A percentile compares a stretch with the other conserved stretches of the same genome.
phyloP scores from a whole-genome alignment of 1,140 invertebrate genomes.

The Apis dorsata region DNA sequence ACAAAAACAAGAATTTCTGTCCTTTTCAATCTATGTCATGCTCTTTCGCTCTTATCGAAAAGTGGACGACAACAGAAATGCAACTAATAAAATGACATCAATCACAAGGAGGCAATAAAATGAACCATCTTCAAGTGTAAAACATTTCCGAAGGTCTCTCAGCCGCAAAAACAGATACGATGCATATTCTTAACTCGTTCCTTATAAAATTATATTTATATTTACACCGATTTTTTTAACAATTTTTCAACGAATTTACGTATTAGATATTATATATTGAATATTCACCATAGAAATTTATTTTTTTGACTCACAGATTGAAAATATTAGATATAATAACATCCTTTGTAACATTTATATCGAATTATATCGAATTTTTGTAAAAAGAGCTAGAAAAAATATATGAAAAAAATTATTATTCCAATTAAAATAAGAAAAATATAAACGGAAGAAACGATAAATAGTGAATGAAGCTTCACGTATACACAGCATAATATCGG shows the following conservation, averaged over 20 bases:
- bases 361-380: no score
- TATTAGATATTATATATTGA: no score
- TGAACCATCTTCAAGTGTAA: constrained; percentile 2
- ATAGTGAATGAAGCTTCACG: background rate
- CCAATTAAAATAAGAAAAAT: background rate
- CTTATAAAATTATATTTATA: background rate
- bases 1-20: constrained; percentile 46
- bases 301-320: no score
- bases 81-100: constrained; percentile 40
- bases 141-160: constrained; percentile 19
- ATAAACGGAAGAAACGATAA: background rate
- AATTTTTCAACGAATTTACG: background rate
- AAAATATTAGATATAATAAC: no score
- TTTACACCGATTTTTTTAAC: background rate
- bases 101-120: background rate
- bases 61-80: constrained; percentile 27
- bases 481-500: background rate
- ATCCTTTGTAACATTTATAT: no score
- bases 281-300: no score
- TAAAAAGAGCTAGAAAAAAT: background rate
- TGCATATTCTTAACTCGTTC: constrained; percentile 22
- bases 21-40: background rate
- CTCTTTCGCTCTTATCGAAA: background rate
- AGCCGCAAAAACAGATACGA: background rate
- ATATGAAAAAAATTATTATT: background rate